Conservation (phyloP, 2,888 invertebrate species). For the Gymnoscelis rufifasciata region DNA sequence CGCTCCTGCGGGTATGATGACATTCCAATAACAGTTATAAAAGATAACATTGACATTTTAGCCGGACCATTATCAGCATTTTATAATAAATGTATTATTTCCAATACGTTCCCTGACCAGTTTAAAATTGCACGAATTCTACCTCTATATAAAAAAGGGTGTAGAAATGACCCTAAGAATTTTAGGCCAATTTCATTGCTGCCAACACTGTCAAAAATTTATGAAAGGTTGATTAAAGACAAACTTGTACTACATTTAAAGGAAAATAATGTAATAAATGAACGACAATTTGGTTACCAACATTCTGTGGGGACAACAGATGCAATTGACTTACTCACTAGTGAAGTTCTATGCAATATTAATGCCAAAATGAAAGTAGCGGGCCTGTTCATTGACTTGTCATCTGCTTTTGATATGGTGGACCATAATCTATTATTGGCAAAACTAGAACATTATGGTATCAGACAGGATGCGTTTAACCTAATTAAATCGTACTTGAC, state of each 20-base stretch:
- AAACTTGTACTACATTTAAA: not conserved
- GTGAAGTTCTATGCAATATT: too few relatives aligned
- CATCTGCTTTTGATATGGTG: too few relatives aligned
- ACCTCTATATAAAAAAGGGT: not conserved
- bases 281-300: conserved; percentile 1
- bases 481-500: too few relatives aligned
- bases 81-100: conserved; percentile 10
- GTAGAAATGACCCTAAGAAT: conserved; percentile 5
- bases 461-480: too few relatives aligned
- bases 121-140: conserved; percentile 5
- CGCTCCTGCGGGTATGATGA: not conserved
- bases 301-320: not conserved
- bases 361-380: too few relatives aligned
- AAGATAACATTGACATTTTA: conserved; percentile 8
- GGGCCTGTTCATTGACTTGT: too few relatives aligned
- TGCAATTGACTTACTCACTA: too few relatives aligned
- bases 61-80: conserved; percentile 11
- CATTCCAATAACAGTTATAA: not conserved
- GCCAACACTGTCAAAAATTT: conserved; percentile 4
- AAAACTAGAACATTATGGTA: too few relatives aligned
- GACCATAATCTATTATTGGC: too few relatives aligned
- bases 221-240: conserved; percentile 2
- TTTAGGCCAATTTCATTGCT: conserved; percentile 6
- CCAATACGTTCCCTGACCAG: conserved; percentile 3
- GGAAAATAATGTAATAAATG: not conserved